phyloP scores from a whole-genome alignment of 2,888 invertebrate species.

The Eurytoma adleriae region DNA sequence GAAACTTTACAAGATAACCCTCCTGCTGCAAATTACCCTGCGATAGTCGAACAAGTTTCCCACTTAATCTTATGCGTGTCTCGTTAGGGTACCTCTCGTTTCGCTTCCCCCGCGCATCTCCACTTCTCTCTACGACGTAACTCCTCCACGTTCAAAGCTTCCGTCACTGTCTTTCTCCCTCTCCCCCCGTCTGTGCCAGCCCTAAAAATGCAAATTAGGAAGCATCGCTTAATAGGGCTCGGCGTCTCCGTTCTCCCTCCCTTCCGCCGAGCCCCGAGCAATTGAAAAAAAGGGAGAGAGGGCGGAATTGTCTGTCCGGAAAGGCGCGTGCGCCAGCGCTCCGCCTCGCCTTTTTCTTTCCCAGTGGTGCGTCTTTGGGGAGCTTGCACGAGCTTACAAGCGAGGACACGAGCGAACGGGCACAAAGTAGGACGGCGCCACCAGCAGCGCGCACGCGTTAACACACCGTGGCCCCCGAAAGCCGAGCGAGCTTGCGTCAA shows the following conservation, averaged over 20 bases:
- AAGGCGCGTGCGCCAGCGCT: neutral
- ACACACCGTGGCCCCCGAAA: neutral
- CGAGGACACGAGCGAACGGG: neutral
- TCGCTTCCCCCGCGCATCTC: neutral
- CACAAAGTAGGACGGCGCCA: constrained; percentile 55
- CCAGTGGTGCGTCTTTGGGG: neutral
- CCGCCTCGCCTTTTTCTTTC: neutral
- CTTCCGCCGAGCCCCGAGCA: neutral
- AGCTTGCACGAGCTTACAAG: constrained; percentile 16
- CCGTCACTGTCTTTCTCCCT: neutral
- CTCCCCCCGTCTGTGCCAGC: neutral
- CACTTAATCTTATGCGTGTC: constrained; percentile 26
- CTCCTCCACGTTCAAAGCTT: neutral
- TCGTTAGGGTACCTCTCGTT: constrained; percentile 15
- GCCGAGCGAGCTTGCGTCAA: constrained; percentile 38
- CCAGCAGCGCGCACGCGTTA: neutral
- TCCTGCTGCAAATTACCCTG: too few species aligned
- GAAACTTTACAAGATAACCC: too few species aligned
- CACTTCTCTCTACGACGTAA: neutral
- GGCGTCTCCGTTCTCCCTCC: neutral
- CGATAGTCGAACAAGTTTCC: neutral
- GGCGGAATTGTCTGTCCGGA: constrained; percentile 21
- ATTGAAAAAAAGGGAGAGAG: constrained; percentile 25
- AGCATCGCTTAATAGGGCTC: constrained; percentile 32
- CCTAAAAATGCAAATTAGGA: constrained; percentile 32